These are phyloP conservation scores for Oreochromis tanganicae DNA, from an alignment of 2,113 vertebrate species.

Conservation along the genomic window DNA sequence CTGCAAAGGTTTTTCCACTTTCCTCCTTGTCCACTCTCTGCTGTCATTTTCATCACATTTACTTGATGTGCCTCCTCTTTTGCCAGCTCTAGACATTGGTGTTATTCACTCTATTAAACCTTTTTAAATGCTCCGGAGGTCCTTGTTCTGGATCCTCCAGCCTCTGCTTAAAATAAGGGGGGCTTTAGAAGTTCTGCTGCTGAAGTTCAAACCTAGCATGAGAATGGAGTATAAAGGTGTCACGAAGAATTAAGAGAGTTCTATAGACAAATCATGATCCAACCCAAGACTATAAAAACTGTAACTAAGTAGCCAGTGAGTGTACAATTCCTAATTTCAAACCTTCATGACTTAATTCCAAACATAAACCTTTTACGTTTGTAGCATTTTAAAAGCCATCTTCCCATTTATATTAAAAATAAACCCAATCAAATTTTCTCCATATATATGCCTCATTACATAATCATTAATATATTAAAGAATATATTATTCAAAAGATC, in stretches of 20 bases:
- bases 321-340: background rate
- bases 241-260: background rate
- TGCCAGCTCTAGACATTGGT: background rate
- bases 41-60: background rate
- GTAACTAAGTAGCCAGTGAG: rapidly evolving
- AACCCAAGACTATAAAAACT: background rate
- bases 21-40: background rate
- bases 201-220: background rate
- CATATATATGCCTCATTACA: background rate
- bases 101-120: background rate
- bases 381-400: background rate
- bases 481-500: background rate
- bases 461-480: background rate
- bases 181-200: background rate
- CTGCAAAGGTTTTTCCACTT: background rate
- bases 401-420: background rate
- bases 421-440: background rate
- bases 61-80: background rate
- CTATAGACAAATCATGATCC: background rate
- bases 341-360: background rate
- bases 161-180: background rate
- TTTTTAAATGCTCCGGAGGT: background rate
- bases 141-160: background rate
- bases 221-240: background rate
- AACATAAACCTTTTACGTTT: background rate